Conservation (phyloP, 2,113 vertebrate species). For the Gobio gobio region DNA sequence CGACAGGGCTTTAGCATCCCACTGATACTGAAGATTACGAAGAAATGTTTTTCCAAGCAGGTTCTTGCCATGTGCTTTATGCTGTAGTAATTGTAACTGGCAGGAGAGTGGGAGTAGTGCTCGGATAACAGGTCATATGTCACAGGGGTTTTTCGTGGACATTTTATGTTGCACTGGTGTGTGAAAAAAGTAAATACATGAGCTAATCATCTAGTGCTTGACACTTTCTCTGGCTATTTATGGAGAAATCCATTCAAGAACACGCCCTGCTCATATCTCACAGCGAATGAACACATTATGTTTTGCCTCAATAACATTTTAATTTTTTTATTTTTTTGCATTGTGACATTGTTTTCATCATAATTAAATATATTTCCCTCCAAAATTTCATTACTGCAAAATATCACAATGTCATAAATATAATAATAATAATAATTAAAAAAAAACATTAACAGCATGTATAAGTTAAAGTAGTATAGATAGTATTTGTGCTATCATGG, state of each 20-base stretch:
- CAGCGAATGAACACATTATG: background rate
- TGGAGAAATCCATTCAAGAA: background rate
- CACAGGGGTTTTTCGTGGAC: background rate
- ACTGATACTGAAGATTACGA: conserved; percentile 23
- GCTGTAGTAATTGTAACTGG: background rate
- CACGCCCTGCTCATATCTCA: background rate
- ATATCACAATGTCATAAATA: too few species aligned
- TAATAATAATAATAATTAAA: too few species aligned
- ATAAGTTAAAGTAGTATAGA: too few species aligned
- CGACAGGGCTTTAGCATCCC: conserved; percentile 40
- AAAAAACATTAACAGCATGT: too few species aligned
- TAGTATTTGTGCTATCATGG: too few species aligned
- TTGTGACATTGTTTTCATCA: too few species aligned
- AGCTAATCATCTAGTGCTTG: background rate
- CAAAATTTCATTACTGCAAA: too few species aligned
- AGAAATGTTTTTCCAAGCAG: background rate
- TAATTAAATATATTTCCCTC: too few species aligned
- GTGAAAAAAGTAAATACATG: background rate
- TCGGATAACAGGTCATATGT: background rate
- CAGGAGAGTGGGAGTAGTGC: background rate
- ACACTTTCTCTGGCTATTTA: background rate
- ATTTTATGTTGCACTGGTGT: background rate
- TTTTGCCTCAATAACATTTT: background rate
- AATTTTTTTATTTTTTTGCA: too few species aligned
- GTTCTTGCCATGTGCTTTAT: conserved; percentile 3